A percentile compares a stretch with the other conserved stretches of the same genome.
phyloP scores from a whole-genome alignment of 2,888 invertebrate genomes.

The Furcula furcula region DNA sequence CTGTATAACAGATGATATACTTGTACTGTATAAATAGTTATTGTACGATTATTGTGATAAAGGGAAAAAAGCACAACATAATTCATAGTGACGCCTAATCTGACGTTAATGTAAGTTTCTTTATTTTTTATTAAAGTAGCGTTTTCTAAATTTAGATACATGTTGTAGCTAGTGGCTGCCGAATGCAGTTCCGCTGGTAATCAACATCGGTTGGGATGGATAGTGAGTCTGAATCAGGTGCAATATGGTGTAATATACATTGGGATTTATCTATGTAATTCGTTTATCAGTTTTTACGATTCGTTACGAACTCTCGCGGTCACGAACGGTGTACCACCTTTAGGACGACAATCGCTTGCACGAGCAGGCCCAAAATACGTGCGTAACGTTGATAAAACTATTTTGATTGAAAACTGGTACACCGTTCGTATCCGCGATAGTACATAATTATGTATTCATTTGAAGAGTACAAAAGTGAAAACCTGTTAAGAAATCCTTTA shows the following conservation, averaged over 20 bases:
- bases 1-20: constrained; percentile 65
- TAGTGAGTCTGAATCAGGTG: constrained; percentile 58
- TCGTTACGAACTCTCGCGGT: no score
- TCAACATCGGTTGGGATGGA: constrained; percentile 45
- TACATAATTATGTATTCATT: constrained; percentile 36
- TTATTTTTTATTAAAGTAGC: constrained; percentile 56
- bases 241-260: constrained; percentile 55
- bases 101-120: constrained; percentile 64
- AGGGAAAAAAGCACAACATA: constrained; percentile 76
- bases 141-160: constrained; percentile 61
- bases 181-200: constrained; percentile 45
- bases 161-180: constrained; percentile 53
- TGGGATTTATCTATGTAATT: constrained; percentile 31
- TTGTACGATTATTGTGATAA: constrained; percentile 75
- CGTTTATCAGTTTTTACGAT: constrained; percentile 17
- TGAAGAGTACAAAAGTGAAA: constrained; percentile 48
- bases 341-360: no score
- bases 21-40: constrained; percentile 61
- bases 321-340: no score
- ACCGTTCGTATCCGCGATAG: no score
- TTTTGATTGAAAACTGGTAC: no score
- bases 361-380: no score
- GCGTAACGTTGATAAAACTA: no score
- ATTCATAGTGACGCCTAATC: constrained; percentile 74
- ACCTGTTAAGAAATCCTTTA: constrained; percentile 35